These are phyloP conservation scores for Lepidotrigona ventralis DNA, from an alignment of 1,140 invertebrate species.

Conservation along the genomic window DNA sequence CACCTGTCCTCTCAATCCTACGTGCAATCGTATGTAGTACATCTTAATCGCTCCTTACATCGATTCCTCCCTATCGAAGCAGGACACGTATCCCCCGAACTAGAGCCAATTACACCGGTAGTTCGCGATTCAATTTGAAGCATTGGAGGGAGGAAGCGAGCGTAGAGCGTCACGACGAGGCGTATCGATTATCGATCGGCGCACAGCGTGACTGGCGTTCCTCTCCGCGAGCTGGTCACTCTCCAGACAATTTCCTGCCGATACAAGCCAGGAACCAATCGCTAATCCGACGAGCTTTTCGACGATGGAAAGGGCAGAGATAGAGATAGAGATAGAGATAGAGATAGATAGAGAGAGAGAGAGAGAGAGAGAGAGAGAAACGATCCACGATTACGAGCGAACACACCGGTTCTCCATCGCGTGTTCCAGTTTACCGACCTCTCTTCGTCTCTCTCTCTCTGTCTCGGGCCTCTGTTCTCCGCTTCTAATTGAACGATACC, in stretches of 20 bases:
- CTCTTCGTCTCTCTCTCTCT: background rate
- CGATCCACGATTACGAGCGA: conserved; percentile 32
- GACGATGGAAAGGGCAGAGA: background rate
- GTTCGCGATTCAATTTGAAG: conserved; percentile 72
- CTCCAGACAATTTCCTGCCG: conserved; percentile 45
- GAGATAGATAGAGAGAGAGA: too few relatives aligned
- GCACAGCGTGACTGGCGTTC: conserved; percentile 19
- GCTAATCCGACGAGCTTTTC: conserved; percentile 31
- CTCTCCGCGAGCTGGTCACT: conserved; percentile 32
- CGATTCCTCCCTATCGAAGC: conserved; percentile 37
- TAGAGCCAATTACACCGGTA: conserved; percentile 71
- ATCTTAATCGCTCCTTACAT: conserved; percentile 69
- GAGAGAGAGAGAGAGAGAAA: background rate
- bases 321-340: too few relatives aligned
- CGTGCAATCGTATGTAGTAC: background rate
- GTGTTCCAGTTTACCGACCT: conserved; percentile 35
- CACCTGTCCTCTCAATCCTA: background rate
- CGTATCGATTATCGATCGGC: conserved; percentile 61
- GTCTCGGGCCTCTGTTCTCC: background rate
- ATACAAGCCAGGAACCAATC: conserved; percentile 4
- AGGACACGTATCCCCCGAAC: conserved; percentile 59
- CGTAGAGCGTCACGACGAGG: background rate
- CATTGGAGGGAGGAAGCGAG: background rate
- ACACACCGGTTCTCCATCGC: background rate
- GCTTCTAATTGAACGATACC: conserved; percentile 49